Conservation (phyloP, 2,888 invertebrate genomes). For the Lissocephala sabroskyi region DNA sequence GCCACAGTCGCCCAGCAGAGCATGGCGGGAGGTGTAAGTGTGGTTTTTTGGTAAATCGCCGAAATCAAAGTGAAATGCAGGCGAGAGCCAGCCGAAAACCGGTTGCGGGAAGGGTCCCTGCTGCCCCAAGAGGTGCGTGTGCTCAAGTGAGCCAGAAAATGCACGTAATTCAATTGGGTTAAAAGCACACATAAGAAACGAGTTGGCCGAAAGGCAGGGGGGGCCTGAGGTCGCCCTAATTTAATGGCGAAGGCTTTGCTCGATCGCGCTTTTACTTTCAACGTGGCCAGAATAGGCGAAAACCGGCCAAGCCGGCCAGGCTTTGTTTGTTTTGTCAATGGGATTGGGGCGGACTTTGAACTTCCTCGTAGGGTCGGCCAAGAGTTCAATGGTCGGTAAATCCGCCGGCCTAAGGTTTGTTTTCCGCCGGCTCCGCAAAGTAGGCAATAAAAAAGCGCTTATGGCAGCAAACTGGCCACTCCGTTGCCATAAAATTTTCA, state of each 20-base stretch:
- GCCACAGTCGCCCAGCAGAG: no score
- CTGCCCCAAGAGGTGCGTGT: constrained; percentile 32
- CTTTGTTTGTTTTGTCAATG: constrained; percentile 17
- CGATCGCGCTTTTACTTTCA: no score
- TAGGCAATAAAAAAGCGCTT: constrained; percentile 7
- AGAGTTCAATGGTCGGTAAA: not conserved
- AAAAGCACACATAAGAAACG: constrained; percentile 13
- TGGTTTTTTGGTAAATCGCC: no score
- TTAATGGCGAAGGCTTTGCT: no score
- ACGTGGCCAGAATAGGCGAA: constrained; percentile 24
- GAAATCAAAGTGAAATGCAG: constrained; percentile 52
- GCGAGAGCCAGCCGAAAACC: constrained; percentile 26
- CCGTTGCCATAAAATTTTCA: no score
- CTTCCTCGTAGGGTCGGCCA: not conserved
- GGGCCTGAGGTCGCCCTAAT: no score
- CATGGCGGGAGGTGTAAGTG: no score
- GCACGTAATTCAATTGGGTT: constrained; percentile 34
- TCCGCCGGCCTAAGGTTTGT: no score
- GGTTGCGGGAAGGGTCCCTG: constrained; percentile 29
- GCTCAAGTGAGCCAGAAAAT: constrained; percentile 30
- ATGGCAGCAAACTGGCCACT: not conserved
- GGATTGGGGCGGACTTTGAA: constrained; percentile 6
- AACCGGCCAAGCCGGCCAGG: no score
- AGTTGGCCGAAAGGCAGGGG: not conserved
- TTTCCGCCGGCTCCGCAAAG: constrained; percentile 12